Conservation (phyloP, 1,140 invertebrate species). For the Pseudomyrmex concolor region DNA sequence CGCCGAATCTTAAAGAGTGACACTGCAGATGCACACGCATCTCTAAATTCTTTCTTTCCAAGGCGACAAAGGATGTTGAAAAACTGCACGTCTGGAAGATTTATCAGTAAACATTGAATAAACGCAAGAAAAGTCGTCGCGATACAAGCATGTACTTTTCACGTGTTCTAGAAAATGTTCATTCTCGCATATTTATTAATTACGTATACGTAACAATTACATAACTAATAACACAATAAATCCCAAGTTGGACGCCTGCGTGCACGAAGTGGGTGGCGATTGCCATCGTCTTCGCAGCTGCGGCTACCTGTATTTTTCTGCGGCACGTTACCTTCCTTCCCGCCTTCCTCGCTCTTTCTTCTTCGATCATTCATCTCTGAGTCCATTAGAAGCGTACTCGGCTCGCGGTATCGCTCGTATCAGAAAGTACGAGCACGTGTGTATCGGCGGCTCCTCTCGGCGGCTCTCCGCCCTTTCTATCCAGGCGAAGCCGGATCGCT, state of each 20-base stretch:
- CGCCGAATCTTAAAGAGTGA: conserved; percentile 70
- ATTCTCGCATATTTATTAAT: conserved; percentile 18
- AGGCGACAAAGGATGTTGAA: conserved; percentile 63
- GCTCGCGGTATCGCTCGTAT: conserved; percentile 66
- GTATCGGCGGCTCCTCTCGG: conserved; percentile 45
- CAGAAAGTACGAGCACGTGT: conserved; percentile 72
- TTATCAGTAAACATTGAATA: conserved; percentile 53
- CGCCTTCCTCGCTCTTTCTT: conserved; percentile 32
- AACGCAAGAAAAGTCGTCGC: conserved; percentile 51
- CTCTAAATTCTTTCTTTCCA: conserved; percentile 35
- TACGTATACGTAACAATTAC: conserved; percentile 19
- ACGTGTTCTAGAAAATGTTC: neutral
- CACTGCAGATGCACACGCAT: conserved; percentile 46
- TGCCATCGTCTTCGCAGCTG: conserved; percentile 17
- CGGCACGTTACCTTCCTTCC: conserved; percentile 5
- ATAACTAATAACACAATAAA: conserved; percentile 31
- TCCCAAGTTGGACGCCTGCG: conserved; percentile 20
- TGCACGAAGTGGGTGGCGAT: conserved; percentile 51
- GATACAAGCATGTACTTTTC: conserved; percentile 47
- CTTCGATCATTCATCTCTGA: conserved; percentile 69
- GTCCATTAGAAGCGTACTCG: conserved; percentile 69
- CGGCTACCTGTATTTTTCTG: conserved; percentile 52
- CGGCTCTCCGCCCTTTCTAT: conserved; percentile 36
- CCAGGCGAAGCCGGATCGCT: conserved; percentile 47
- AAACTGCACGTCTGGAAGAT: conserved; percentile 62